These are phyloP conservation scores for Notoglanidium macrostoma DNA, from an alignment of 2,797 vertebrate genomes.

Conservation along the genomic window DNA sequence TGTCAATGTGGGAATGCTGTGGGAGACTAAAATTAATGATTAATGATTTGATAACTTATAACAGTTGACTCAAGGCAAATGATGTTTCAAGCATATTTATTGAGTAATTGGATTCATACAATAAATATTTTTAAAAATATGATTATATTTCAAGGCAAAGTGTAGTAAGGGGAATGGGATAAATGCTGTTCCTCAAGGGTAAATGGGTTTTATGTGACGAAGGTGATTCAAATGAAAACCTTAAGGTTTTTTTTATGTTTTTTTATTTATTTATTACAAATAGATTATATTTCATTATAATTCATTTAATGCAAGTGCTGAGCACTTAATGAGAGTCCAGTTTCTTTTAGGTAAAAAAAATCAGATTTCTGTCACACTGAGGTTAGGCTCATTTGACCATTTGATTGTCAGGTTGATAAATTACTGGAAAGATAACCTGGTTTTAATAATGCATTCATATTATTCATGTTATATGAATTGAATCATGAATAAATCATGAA, in stretches of 20 bases:
- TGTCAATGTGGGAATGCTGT: neutral
- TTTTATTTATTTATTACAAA: neutral
- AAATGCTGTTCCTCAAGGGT: neutral
- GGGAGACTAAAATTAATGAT: neutral
- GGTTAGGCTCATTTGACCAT: no score
- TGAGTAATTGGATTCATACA: neutral
- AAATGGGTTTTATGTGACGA: neutral
- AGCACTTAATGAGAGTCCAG: neutral
- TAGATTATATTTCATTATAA: neutral
- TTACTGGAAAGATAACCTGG: neutral
- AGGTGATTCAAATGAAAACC: neutral
- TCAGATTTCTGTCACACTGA: neutral
- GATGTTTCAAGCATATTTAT: neutral
- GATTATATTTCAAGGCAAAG: neutral
- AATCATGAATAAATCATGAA: neutral
- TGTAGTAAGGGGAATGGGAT: neutral
- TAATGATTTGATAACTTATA: neutral
- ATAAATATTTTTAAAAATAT: neutral
- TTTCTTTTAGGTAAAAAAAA: neutral
- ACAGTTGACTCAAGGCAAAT: neutral
- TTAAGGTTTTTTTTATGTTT: no score
- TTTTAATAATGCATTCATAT: neutral
- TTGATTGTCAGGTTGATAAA: neutral
- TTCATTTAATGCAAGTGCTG: neutral
- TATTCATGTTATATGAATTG: neutral